Percentiles rank a stretch among this genome's conserved stretches.
These are phyloP conservation scores for Sebastes minor DNA, from an alignment of 2,797 vertebrate species.

Conservation along the genomic window DNA sequence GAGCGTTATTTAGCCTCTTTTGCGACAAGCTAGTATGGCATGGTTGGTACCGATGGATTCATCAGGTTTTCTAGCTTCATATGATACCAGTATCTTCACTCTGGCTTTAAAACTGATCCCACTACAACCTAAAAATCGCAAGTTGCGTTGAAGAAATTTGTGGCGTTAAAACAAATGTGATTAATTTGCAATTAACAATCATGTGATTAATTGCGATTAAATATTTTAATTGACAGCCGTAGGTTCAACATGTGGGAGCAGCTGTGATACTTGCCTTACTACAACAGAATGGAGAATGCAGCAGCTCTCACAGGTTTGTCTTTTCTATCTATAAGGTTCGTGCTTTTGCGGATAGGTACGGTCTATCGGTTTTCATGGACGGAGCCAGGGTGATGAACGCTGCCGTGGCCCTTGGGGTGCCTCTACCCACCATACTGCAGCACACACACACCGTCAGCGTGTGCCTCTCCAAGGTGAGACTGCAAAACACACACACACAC, in stretches of 20 bases:
- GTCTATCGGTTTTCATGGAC: slow-evolving; percentile 86
- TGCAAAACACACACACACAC: background rate
- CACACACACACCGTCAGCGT: slow-evolving; percentile 87
- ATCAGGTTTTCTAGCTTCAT: too few relatives aligned
- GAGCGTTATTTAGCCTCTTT: too few relatives aligned
- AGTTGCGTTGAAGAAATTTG: too few relatives aligned
- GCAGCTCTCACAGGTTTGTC: background rate
- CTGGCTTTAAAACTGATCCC: too few relatives aligned
- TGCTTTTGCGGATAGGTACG: slow-evolving; percentile 75
- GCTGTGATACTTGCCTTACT: background rate
- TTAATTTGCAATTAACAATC: too few relatives aligned
- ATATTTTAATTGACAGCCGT: too few relatives aligned
- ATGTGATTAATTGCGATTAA: too few relatives aligned
- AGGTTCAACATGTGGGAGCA: background rate
- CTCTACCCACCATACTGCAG: slow-evolving; percentile 79
- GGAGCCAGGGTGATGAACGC: slow-evolving; percentile 87
- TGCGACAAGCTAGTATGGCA: too few relatives aligned
- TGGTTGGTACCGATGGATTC: too few relatives aligned
- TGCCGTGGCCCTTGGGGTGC: slow-evolving; percentile 76
- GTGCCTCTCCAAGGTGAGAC: slow-evolving; percentile 89
- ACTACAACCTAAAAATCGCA: too few relatives aligned
- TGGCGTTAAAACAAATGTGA: too few relatives aligned
- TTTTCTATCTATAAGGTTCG: slow-evolving; percentile 74
- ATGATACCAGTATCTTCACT: too few relatives aligned
- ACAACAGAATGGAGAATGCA: background rate